phyloP scores from a whole-genome alignment of 2,888 invertebrate species.

The Liodrosophila aerea region DNA sequence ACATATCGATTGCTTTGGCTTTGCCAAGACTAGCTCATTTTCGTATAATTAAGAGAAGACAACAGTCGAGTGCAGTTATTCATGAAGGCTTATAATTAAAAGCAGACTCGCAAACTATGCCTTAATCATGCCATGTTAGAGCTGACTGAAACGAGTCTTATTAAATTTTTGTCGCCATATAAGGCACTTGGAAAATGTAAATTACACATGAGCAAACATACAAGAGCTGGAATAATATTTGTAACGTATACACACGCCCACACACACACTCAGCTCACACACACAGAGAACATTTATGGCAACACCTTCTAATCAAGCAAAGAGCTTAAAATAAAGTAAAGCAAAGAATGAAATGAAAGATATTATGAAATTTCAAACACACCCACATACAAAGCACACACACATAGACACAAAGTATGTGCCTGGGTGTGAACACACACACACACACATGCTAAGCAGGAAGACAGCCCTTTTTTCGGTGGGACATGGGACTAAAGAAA shows the following conservation, averaged over 20 bases:
- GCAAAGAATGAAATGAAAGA: slow-evolving; percentile 75
- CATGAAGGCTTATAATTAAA: too few relatives aligned
- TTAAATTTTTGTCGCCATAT: slow-evolving; percentile 67
- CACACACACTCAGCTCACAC: slow-evolving; percentile 3
- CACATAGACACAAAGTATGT: slow-evolving; percentile 15
- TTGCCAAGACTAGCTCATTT: too few relatives aligned
- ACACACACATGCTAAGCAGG: slow-evolving; percentile 26
- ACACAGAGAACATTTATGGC: slow-evolving; percentile 65
- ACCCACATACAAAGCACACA: slow-evolving; percentile 51
- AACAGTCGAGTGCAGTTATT: too few relatives aligned
- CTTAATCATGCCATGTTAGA: slow-evolving; percentile 8
- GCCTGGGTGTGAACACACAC: slow-evolving; percentile 16
- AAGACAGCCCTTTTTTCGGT: slow-evolving; percentile 33
- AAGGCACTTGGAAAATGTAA: slow-evolving; percentile 69
- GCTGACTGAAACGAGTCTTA: slow-evolving; percentile 50
- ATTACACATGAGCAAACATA: slow-evolving; percentile 64
- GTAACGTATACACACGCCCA: slow-evolving; percentile 21
- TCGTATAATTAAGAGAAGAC: too few relatives aligned
- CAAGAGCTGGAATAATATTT: slow-evolving; percentile 62
- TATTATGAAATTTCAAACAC: slow-evolving; percentile 76
- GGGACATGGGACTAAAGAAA: slow-evolving; percentile 29
- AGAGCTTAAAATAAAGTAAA: slow-evolving; percentile 77
- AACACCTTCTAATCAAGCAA: slow-evolving; percentile 78
- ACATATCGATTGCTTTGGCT: too few relatives aligned
- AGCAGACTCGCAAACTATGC: background rate